These are phyloP conservation scores for Caenorhabditis zanzibari DNA, from an alignment of 2,888 invertebrate genomes.

Conservation along the genomic window DNA sequence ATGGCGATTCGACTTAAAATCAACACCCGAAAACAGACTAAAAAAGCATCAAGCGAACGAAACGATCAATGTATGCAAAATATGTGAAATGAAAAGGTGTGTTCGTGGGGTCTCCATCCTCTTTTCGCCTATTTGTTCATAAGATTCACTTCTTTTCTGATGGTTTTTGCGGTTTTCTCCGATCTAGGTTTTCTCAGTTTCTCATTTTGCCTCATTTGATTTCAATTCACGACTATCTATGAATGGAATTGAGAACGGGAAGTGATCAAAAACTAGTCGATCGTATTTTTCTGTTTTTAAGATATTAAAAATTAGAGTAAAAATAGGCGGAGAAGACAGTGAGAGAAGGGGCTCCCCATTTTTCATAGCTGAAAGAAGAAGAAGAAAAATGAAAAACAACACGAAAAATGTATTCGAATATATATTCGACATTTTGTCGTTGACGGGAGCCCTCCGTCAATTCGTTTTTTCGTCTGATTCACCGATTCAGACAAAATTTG, in stretches of 20 bases:
- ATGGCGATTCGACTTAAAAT: conserved; percentile 19
- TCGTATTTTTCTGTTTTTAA: conserved; percentile 11
- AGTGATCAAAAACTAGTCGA: not conserved
- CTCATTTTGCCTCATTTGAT: conserved; percentile 29
- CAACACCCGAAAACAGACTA: not conserved
- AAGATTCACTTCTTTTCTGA: conserved; percentile 43
- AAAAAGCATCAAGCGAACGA: conserved; percentile 17
- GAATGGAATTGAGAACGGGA: not conserved
- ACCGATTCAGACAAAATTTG: conserved; percentile 7
- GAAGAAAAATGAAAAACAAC: conserved; percentile 29
- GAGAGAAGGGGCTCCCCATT: conserved; percentile 5
- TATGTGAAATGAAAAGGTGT: conserved; percentile 48
- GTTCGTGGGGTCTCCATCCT: conserved; percentile 29
- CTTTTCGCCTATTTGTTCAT: conserved; percentile 42
- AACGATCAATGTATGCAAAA: conserved; percentile 61
- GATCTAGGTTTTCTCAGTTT: conserved; percentile 12
- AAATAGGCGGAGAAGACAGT: not conserved
- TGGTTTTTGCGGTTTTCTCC: conserved; percentile 18
- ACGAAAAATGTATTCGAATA: conserved; percentile 43
- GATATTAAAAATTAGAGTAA: not conserved
- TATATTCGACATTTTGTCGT: conserved; percentile 33
- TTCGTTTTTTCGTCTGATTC: conserved; percentile 34
- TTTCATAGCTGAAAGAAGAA: conserved; percentile 23
- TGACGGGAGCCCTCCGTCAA: conserved; percentile 7
- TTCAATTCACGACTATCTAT: conserved; percentile 2